Conservation (phyloP, 2,888 invertebrate species). For the Crematogaster levior region DNA sequence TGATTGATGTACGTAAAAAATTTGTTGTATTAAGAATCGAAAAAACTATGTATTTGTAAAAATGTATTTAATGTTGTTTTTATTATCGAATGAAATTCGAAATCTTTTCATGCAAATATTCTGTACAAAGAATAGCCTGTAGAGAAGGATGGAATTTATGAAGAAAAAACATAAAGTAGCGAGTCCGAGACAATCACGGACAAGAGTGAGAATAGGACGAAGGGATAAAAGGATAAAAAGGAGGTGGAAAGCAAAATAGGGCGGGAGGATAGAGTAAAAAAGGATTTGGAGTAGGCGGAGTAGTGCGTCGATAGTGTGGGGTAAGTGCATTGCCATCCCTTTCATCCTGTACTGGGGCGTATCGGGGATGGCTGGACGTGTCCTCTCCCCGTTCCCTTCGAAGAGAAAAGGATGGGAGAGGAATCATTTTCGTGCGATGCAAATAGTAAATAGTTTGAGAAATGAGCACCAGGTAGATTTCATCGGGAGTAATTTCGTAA, state of each 20-base stretch:
- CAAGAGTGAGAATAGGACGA: constrained; percentile 3
- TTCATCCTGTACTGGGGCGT: constrained; percentile 49
- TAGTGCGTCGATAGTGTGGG: constrained; percentile 35
- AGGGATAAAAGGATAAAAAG: constrained; percentile 11
- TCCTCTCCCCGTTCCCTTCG: background rate
- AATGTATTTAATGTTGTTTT: background rate
- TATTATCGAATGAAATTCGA: background rate
- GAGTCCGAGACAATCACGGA: background rate
- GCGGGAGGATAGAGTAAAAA: constrained; percentile 18
- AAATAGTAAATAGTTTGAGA: constrained; percentile 5
- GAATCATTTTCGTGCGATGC: constrained; percentile 6
- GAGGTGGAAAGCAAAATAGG: background rate
- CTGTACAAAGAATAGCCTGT: constrained; percentile 1
- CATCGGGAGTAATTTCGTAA: background rate
- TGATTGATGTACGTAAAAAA: background rate
- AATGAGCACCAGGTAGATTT: constrained; percentile 6
- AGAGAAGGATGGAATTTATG: background rate
- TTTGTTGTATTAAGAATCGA: background rate
- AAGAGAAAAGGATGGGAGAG: background rate
- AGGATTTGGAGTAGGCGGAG: constrained; percentile 24
- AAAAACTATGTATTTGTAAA: background rate
- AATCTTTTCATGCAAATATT: background rate
- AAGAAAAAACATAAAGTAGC: constrained; percentile 1
- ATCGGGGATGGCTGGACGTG: constrained; percentile 51
- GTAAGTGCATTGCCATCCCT: constrained; percentile 70